Conservation (phyloP, 2,797 vertebrate species). For the Bovichtus variegatus region DNA sequence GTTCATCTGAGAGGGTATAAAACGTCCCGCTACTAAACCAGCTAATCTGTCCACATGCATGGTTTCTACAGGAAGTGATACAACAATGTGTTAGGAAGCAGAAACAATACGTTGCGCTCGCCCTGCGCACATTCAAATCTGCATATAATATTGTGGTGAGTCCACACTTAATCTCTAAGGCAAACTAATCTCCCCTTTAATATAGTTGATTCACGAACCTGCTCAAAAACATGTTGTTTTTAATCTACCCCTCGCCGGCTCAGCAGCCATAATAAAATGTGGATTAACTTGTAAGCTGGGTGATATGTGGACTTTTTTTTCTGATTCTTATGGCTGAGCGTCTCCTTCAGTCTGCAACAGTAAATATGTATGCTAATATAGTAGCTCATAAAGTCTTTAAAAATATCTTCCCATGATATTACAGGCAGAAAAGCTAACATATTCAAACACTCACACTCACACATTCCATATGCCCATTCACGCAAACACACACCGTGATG, state of each 20-base stretch:
- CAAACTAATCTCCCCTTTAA: constrained; percentile 87
- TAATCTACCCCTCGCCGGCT: constrained; percentile 84
- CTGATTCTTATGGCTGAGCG: constrained; percentile 66
- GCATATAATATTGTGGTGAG: constrained; percentile 70
- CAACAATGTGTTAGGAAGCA: constrained; percentile 11
- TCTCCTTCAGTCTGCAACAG: constrained; percentile 74
- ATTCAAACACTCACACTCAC: constrained; percentile 41
- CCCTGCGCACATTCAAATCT: constrained; percentile 61
- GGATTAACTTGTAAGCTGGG: constrained; percentile 86
- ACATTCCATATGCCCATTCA: constrained; percentile 27
- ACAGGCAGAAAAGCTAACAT: constrained; percentile 48
- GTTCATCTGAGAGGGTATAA: constrained; percentile 7
- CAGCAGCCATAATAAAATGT: constrained; percentile 85
- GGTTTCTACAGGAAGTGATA: constrained; percentile 18
- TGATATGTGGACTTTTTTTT: constrained; percentile 70
- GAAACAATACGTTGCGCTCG: constrained; percentile 29
- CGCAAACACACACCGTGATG: constrained; percentile 47
- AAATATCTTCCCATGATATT: constrained; percentile 70
- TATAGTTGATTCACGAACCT: constrained; percentile 85
- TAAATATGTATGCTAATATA: constrained; percentile 86
- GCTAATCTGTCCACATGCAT: constrained; percentile 14
- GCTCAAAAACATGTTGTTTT: constrained; percentile 86
- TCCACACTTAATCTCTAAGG: constrained; percentile 77
- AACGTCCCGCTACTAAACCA: constrained; percentile 22
- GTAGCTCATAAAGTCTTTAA: constrained; percentile 79